Conservation (phyloP, 2,888 invertebrate genomes). For the Drosophila gaucha region DNA sequence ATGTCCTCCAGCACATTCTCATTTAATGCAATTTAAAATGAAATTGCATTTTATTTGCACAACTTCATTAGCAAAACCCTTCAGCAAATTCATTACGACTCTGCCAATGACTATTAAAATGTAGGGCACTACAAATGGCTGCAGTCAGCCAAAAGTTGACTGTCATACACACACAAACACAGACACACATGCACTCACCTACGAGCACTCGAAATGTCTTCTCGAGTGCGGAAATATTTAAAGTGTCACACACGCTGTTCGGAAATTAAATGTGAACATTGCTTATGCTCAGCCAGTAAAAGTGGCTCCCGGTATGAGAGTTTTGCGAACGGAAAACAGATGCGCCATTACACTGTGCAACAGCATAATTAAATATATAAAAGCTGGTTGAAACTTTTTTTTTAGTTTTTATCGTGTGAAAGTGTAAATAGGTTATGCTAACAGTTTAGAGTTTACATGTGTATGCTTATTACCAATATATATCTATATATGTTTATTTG, state of each 20-base stretch:
- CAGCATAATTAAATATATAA: background rate
- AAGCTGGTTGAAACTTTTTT: background rate
- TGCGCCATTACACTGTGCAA: conserved; percentile 28
- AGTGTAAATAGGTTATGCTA: background rate
- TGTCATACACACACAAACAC: conserved; percentile 10
- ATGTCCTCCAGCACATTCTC: conserved; percentile 41
- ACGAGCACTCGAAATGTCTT: conserved; percentile 51
- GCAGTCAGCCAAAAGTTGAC: conserved; percentile 50
- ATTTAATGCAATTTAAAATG: conserved; percentile 71
- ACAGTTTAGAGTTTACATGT: background rate
- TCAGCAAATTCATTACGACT: conserved; percentile 74
- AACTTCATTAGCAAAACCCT: conserved; percentile 76
- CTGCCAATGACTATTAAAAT: conserved; percentile 73
- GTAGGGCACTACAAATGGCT: conserved; percentile 65
- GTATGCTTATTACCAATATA: background rate
- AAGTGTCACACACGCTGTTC: conserved; percentile 73
- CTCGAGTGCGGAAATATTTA: conserved; percentile 80
- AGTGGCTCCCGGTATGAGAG: conserved; percentile 12
- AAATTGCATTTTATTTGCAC: conserved; percentile 72
- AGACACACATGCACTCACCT: conserved; percentile 23
- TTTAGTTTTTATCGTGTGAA: background rate
- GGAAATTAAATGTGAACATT: conserved; percentile 75
- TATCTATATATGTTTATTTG: no score
- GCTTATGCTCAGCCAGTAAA: conserved; percentile 51
- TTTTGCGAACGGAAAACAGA: conserved; percentile 5